These are phyloP conservation scores for Ailurus styani DNA, from an alignment of 2,113 vertebrate species.

Conservation along the genomic window DNA sequence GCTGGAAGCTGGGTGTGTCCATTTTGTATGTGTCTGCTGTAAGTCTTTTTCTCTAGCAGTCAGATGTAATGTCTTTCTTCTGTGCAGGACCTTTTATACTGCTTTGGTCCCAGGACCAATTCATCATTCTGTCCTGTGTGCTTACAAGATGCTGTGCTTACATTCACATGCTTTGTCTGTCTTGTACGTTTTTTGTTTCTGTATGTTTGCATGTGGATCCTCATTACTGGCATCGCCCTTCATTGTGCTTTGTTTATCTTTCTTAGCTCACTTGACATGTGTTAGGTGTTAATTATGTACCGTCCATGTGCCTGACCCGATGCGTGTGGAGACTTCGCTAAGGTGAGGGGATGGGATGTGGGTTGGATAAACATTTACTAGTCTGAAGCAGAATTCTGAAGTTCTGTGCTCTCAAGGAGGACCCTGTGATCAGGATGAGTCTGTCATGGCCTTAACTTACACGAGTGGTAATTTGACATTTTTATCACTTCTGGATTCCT, in stretches of 20 bases:
- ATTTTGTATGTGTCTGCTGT: fast-evolving
- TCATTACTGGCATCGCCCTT: fast-evolving
- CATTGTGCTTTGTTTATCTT: too few species aligned
- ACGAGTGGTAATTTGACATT: neutral
- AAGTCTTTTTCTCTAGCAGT: neutral
- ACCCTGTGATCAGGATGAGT: neutral
- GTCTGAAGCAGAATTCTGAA: neutral
- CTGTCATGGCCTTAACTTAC: neutral
- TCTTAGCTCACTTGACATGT: neutral
- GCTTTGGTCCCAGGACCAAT: neutral
- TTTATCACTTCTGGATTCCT: neutral
- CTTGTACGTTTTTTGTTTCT: neutral
- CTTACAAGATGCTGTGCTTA: neutral
- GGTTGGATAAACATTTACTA: neutral
- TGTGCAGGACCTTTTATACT: neutral
- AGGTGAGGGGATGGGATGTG: neutral
- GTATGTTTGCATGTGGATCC: neutral
- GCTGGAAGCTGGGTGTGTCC: neutral
- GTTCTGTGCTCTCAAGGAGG: neutral
- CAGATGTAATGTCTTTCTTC: neutral
- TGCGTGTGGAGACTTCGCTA: too few species aligned
- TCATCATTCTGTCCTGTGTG: neutral
- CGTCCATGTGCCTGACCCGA: neutral
- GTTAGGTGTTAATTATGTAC: neutral
- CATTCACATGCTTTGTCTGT: fast-evolving